These are phyloP conservation scores for Leptoteleia sp. DNA, from an alignment of 1,140 invertebrate species.

Conservation along the genomic window DNA sequence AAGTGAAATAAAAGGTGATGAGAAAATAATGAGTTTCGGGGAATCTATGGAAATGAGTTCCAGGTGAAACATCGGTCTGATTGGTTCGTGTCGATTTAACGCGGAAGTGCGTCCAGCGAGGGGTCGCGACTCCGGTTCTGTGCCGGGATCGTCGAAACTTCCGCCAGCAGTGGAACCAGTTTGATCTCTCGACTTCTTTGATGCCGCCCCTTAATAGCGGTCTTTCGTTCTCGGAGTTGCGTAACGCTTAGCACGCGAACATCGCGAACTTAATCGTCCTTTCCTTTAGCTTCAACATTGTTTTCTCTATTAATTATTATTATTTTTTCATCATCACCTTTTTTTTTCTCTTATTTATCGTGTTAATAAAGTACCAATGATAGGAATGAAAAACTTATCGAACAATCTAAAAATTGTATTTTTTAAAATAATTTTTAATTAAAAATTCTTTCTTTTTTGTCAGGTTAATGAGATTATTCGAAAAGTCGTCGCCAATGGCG, in stretches of 20 bases:
- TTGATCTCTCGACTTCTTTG: slow-evolving; percentile 34
- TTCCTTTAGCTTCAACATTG: not conserved
- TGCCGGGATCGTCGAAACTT: slow-evolving; percentile 27
- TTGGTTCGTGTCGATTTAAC: slow-evolving; percentile 22
- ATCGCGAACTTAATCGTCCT: slow-evolving; percentile 1
- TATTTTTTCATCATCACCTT: too few relatives aligned
- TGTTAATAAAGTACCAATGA: too few relatives aligned
- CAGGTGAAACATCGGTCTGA: not conserved
- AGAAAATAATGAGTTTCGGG: not conserved
- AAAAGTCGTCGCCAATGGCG: too few relatives aligned
- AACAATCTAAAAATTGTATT: too few relatives aligned
- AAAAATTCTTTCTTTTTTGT: too few relatives aligned
- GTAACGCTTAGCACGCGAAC: slow-evolving; percentile 41
- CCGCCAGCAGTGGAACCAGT: slow-evolving; percentile 49
- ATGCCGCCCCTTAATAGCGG: slow-evolving; percentile 28
- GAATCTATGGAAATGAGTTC: slow-evolving; percentile 14
- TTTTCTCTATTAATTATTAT: too few relatives aligned
- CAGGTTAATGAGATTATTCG: too few relatives aligned
- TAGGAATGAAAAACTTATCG: too few relatives aligned
- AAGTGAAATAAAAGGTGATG: too few relatives aligned
- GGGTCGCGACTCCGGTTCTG: slow-evolving; percentile 35
- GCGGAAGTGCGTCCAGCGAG: slow-evolving; percentile 39
- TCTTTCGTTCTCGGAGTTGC: slow-evolving; percentile 20
- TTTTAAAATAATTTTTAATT: too few relatives aligned
- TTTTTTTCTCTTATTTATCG: too few relatives aligned